Conservation (phyloP, 2,797 vertebrate species). For the Bradypodion pumilum region DNA sequence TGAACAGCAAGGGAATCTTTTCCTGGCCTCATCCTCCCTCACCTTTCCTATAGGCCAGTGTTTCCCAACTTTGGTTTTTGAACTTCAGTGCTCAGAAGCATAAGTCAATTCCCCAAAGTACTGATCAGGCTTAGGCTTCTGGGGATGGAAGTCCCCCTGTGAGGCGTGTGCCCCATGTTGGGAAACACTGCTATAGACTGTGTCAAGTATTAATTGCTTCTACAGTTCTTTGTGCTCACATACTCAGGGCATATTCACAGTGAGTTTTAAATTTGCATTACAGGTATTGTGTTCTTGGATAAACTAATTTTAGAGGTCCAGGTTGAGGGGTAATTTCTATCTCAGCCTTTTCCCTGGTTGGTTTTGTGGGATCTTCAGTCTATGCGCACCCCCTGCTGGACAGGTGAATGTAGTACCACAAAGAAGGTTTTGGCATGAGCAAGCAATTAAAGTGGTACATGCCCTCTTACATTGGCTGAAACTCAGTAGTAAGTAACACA, state of each 20-base stretch:
- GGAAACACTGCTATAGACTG: no score
- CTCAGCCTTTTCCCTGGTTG: neutral
- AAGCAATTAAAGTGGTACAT: no score
- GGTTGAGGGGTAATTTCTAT: neutral
- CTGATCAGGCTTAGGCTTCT: no score
- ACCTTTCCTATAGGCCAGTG: neutral
- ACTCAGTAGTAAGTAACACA: no score
- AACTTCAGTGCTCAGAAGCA: no score
- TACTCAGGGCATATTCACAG: neutral
- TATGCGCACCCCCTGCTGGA: neutral
- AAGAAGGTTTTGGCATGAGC: neutral
- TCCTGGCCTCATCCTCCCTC: neutral
- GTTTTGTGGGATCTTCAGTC: neutral
- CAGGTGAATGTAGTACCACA: neutral
- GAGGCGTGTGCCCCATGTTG: no score
- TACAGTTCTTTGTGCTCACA: neutral
- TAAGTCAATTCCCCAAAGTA: no score
- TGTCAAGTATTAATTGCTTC: neutral
- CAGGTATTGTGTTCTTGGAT: neutral
- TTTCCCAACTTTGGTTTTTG: no score
- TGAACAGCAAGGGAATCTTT: neutral
- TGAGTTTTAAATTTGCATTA: neutral
- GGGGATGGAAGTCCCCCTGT: no score
- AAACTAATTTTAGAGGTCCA: neutral
- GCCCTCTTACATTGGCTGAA: no score